Conservation (phyloP, 2,797 vertebrate species). For the Poecilia wingei region DNA sequence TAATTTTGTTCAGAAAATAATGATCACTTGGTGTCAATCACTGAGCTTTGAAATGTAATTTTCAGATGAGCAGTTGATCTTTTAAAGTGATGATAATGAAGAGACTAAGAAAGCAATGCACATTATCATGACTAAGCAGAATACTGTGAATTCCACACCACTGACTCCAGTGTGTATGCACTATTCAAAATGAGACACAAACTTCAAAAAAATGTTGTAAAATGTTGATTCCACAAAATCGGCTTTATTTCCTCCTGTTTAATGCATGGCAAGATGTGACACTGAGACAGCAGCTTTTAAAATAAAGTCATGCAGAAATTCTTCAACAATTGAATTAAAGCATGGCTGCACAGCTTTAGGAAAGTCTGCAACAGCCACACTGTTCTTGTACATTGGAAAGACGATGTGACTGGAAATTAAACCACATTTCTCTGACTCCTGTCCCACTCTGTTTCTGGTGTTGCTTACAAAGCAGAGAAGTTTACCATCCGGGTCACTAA, state of each 20-base stretch:
- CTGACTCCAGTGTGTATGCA: background rate
- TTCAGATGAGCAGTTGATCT: background rate
- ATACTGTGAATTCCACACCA: background rate
- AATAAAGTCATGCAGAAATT: background rate
- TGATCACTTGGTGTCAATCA: background rate
- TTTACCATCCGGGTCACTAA: background rate
- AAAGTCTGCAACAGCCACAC: background rate
- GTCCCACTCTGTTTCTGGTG: background rate
- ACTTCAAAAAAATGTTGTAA: background rate
- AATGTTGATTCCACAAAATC: background rate
- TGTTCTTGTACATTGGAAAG: background rate
- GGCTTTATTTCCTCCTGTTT: background rate
- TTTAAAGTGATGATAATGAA: background rate
- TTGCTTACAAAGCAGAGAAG: background rate
- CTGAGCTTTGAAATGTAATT: background rate
- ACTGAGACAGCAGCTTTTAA: background rate
- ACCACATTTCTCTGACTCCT: background rate
- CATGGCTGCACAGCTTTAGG: background rate
- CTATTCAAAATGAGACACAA: background rate
- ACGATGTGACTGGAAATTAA: background rate
- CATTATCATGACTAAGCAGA: background rate
- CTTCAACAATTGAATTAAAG: background rate
- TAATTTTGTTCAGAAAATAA: background rate
- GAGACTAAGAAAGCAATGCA: background rate
- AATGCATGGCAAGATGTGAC: background rate